A percentile compares a stretch with the other conserved stretches of the same genome.
These are phyloP conservation scores for Minunthozetes semirufus DNA, from an alignment of 2,888 invertebrate species.

Conservation along the genomic window DNA sequence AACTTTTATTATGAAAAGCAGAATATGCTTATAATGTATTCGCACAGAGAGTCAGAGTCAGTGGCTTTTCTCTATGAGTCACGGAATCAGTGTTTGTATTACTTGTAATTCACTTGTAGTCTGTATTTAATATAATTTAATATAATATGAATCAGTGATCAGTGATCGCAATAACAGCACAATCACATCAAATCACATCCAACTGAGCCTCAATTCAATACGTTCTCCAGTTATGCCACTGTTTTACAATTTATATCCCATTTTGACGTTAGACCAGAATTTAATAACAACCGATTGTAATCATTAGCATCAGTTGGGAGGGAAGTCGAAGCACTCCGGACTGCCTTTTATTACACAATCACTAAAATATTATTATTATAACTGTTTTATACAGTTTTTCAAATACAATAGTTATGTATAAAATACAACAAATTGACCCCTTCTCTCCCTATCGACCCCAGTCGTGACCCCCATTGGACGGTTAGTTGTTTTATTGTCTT, in stretches of 20 bases:
- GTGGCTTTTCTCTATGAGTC: slow-evolving; percentile 5
- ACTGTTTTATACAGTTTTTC: neutral
- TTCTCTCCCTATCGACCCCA: neutral
- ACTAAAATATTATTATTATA: neutral
- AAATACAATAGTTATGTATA: neutral
- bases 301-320: slow-evolving; percentile 9
- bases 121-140: neutral
- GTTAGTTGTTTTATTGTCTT: slow-evolving; percentile 18
- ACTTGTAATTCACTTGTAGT: slow-evolving; percentile 22
- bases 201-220: neutral
- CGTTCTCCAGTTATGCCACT: neutral
- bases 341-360: neutral
- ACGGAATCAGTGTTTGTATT: neutral
- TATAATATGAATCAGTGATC: neutral
- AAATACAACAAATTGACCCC: slow-evolving; percentile 29
- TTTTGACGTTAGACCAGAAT: slow-evolving; percentile 24
- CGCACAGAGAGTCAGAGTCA: neutral
- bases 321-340: slow-evolving; percentile 17
- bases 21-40: neutral
- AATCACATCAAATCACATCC: slow-evolving; percentile 14
- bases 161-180: neutral
- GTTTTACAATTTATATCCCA: neutral
- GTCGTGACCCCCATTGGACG: too few relatives aligned
- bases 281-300: slow-evolving; percentile 23
- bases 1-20: neutral